Evolutionary conservation across 2,888 invertebrate genomes (phyloP).

Genomic region (Thymelicus lineola): DNA sequence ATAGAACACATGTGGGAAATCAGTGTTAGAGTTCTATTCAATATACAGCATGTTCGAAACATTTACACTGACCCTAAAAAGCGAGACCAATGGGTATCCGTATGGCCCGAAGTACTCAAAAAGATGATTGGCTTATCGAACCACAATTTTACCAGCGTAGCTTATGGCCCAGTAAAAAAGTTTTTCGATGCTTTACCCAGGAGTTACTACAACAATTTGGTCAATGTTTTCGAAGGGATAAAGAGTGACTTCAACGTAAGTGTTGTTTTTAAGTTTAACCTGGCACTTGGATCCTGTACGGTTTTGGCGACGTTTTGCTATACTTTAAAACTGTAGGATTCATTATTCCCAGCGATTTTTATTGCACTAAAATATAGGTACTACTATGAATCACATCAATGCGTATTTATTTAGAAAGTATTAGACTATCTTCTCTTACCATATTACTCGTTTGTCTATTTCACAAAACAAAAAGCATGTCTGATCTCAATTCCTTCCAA

Average conservation of each 20-base stretch:
- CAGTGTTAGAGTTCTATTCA: constrained; percentile 84
- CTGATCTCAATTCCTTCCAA: too few species aligned
- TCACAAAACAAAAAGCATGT: too few species aligned
- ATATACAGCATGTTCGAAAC: constrained; percentile 87
- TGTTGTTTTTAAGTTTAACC: constrained; percentile 4
- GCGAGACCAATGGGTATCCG: constrained; percentile 85
- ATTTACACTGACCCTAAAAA: constrained; percentile 88
- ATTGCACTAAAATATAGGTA: too few species aligned
- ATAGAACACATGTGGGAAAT: constrained; percentile 88
- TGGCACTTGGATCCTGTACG: too few species aligned
- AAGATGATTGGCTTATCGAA: constrained; percentile 86
- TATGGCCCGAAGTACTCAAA: constrained; percentile 87
- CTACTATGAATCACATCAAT: too few species aligned
- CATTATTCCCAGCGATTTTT: too few species aligned
- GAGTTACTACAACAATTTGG: constrained; percentile 81
- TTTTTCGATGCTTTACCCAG: constrained; percentile 85
- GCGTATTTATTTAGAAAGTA: too few species aligned
- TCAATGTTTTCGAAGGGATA: constrained; percentile 82
- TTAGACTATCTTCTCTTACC: too few species aligned
- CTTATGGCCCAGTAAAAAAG: constrained; percentile 86
- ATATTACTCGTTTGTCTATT: too few species aligned
- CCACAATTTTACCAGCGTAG: constrained; percentile 87
- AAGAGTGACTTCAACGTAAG: constrained; percentile 86
- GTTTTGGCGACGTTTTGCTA: too few species aligned
- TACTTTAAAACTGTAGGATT: too few species aligned